Conservation (phyloP, 1,140 invertebrate species). For the Hirudo medicinalis region DNA sequence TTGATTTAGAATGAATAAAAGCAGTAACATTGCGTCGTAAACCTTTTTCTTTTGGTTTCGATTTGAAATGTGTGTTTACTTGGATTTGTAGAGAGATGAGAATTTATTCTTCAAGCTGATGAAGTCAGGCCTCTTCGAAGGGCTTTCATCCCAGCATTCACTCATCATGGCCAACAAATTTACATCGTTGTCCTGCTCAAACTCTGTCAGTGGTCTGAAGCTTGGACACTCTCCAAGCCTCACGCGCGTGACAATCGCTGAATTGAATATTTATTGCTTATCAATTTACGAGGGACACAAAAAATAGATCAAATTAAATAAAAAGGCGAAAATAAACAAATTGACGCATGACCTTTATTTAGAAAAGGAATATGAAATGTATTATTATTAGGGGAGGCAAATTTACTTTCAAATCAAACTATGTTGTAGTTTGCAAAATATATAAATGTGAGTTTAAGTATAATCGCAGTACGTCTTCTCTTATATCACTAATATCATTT, state of each 20-base stretch:
- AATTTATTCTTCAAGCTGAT: constrained; percentile 12
- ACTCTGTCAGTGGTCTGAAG: constrained; percentile 1
- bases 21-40: too few species aligned
- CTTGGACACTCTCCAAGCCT: neutral
- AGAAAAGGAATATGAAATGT: too few species aligned
- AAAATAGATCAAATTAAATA: neutral
- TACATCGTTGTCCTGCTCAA: neutral
- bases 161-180: constrained; percentile 20
- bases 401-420: too few species aligned
- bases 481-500: too few species aligned
- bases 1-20: too few species aligned
- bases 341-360: too few species aligned
- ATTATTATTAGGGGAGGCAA: too few species aligned
- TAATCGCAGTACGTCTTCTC: too few species aligned
- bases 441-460: too few species aligned
- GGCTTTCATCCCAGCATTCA: constrained; percentile 32
- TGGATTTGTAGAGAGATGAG: neutral
- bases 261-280: constrained; percentile 52
- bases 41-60: too few species aligned
- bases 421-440: too few species aligned
- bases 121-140: constrained; percentile 32
- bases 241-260: constrained; percentile 16
- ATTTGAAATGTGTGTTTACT: neutral
- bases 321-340: too few species aligned
- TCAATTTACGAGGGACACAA: neutral